These are phyloP conservation scores for Vannuccia rotundouncinata DNA, from an alignment of 2,888 invertebrate genomes.

Conservation along the genomic window DNA sequence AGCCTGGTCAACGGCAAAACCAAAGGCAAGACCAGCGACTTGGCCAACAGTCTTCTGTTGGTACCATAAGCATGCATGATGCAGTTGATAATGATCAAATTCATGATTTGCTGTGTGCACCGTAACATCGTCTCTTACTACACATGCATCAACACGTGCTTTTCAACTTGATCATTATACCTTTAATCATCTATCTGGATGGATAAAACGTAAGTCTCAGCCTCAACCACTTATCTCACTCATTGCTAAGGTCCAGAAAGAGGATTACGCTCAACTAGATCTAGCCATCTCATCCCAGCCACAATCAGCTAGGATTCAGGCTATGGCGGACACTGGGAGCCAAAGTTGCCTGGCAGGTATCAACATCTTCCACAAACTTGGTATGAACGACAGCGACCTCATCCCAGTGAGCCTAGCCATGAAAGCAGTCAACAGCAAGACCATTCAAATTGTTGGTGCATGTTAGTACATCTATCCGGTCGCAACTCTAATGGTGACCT, in stretches of 20 bases:
- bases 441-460: constrained; percentile 45
- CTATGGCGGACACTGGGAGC: constrained; percentile 41
- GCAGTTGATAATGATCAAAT: no score
- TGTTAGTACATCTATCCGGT: constrained; percentile 42
- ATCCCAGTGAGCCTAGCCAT: constrained; percentile 45
- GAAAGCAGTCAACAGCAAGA: constrained; percentile 43
- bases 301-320: neutral
- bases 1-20: neutral
- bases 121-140: no score
- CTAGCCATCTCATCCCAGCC: neutral
- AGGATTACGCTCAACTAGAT: neutral
- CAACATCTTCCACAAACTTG: constrained; percentile 35
- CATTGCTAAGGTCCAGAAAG: neutral
- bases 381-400: constrained; percentile 41
- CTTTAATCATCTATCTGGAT: neutral
- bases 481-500: constrained; percentile 9
- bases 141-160: no score
- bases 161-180: neutral
- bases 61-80: no score
- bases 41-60: neutral
- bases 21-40: neutral
- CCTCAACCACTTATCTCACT: neutral
- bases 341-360: constrained; percentile 44
- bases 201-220: neutral
- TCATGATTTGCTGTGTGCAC: no score